Conservation (phyloP, 2,888 invertebrate genomes). For the Lottia scabra region DNA sequence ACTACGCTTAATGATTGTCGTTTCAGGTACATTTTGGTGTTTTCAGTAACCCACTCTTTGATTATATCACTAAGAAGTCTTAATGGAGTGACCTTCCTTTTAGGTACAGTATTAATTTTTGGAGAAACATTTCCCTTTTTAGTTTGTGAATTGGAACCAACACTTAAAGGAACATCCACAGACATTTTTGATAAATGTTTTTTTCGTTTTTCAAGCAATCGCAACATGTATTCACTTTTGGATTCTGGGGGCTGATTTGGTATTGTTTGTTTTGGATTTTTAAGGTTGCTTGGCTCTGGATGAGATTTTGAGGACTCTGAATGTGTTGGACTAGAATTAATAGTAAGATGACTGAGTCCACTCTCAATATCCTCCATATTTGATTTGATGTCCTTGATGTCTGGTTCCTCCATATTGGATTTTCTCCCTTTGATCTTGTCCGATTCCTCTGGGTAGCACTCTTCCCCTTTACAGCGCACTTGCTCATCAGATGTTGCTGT, state of each 20-base stretch:
- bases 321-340: too few relatives aligned
- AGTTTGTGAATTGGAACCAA: background rate
- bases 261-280: too few relatives aligned
- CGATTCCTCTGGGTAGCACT: too few relatives aligned
- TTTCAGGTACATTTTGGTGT: constrained; percentile 38
- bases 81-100: constrained; percentile 16
- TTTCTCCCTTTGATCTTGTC: too few relatives aligned
- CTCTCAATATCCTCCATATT: too few relatives aligned
- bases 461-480: too few relatives aligned
- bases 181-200: constrained; percentile 46
- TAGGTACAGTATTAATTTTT: background rate
- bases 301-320: too few relatives aligned
- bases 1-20: constrained; percentile 11
- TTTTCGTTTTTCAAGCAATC: constrained; percentile 48
- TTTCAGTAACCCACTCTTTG: constrained; percentile 41
- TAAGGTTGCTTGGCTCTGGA: too few relatives aligned
- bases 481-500: too few relatives aligned
- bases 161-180: constrained; percentile 18
- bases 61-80: constrained; percentile 25
- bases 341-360: too few relatives aligned
- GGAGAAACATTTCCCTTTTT: constrained; percentile 5
- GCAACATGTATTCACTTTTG: constrained; percentile 43
- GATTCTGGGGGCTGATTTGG: constrained; percentile 8
- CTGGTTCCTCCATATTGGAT: too few relatives aligned
- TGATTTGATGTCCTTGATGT: too few relatives aligned